Conservation (phyloP, 2,113 vertebrate species). For the Phaethon lepturus region DNA sequence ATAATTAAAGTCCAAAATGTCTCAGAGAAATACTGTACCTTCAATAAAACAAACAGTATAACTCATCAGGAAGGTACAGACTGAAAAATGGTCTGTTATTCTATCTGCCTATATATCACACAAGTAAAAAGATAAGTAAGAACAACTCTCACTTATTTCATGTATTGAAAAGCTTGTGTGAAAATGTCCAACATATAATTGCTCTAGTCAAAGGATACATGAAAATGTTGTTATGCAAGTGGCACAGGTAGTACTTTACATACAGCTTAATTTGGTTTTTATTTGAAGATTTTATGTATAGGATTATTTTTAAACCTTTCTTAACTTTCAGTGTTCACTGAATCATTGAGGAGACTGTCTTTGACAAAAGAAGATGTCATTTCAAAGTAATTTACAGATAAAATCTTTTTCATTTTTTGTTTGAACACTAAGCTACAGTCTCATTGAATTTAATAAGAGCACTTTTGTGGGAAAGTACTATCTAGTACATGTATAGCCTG, state of each 20-base stretch:
- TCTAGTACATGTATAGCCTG: not conserved
- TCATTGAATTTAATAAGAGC: not conserved
- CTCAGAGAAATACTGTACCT: not conserved
- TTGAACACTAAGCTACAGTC: not conserved
- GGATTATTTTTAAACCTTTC: not conserved
- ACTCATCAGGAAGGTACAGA: not conserved
- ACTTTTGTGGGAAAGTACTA: not conserved
- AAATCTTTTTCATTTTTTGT: not conserved
- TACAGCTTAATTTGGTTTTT: not conserved
- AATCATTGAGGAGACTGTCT: not conserved
- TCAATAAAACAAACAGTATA: not conserved
- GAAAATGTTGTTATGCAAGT: not conserved
- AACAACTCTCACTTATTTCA: not conserved
- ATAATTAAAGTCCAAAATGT: not conserved
- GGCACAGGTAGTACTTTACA: not conserved
- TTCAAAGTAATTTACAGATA: not conserved
- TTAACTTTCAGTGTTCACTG: not conserved
- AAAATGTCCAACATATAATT: not conserved
- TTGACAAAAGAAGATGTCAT: not conserved
- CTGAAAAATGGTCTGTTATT: not conserved
- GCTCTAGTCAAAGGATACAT: not conserved
- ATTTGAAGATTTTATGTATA: not conserved
- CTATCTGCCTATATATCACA: not conserved
- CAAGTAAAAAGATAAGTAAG: not conserved
- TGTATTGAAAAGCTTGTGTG: not conserved